phyloP scores from a whole-genome alignment of 2,888 invertebrate species.

The Morpho helenor region DNA sequence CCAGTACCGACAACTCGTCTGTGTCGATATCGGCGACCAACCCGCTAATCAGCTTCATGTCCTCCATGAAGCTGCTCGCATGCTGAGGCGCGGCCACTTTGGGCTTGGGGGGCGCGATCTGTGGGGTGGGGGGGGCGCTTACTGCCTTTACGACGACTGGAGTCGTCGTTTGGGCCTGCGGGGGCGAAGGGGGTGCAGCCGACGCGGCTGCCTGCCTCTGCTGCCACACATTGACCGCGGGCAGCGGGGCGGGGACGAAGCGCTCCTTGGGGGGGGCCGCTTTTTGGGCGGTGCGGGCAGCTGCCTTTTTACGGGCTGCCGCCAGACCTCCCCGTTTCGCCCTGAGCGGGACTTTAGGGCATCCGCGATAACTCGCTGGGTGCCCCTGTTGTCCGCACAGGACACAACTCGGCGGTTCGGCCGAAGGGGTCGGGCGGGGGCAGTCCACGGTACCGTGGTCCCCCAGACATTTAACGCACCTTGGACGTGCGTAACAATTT shows the following conservation, averaged over 20 bases:
- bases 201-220: neutral
- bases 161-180: fast-evolving
- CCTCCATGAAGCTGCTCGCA: too few relatives aligned
- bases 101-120: neutral
- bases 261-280: neutral
- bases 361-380: too few relatives aligned
- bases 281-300: neutral
- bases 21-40: too few relatives aligned
- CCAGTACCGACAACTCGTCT: too few relatives aligned
- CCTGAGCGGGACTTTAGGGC: neutral
- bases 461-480: too few relatives aligned
- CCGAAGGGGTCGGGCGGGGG: too few relatives aligned
- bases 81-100: neutral
- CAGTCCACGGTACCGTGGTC: too few relatives aligned
- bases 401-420: constrained; percentile 10
- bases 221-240: neutral
- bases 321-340: neutral
- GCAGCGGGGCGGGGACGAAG: neutral
- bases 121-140: too few relatives aligned
- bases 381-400: neutral
- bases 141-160: too few relatives aligned
- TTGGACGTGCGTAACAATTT: too few relatives aligned
- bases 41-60: too few relatives aligned
- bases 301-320: neutral
- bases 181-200: too few relatives aligned